Base-by-base conservation (phyloP, 53 echinoderm and acorn worm genomes). In the Arbacia lixula region DNA sequence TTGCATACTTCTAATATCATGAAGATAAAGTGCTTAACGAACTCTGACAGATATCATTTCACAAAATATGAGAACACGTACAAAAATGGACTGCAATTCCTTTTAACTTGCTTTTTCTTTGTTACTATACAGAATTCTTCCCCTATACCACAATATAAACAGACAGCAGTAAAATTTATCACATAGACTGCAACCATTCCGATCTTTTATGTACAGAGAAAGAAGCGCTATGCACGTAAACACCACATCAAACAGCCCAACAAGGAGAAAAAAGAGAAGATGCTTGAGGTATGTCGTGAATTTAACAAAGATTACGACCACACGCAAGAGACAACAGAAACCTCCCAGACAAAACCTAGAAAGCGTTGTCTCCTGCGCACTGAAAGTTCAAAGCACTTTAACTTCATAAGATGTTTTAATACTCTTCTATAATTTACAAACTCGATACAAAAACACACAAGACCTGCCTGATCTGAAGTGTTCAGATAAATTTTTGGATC, bases 381-480 rank as follows among this genome's bases (percentile, higher is more conserved):
- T 26, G 33, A 61, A 31, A 63, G 64, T 46, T 63, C 82, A 81
- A 81, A 81, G 82, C 82, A 81, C 82, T 81, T 81, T 81, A 81
- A 63, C 82, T 81, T 81, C 82, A 81, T 81, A 50, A 19, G 37
- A 41, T 78, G 60, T 78, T 43, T 55, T 63, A 63, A 81, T 81
- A 81, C 64, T 63, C 64, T 81, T 81, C 64, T 63, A 81, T 81
- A 81, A 63, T 81, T 81, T 81, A 81, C 82, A 81, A 49, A 63
- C 41, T 42, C 62, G 82, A 81, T 81, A 81, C 82, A 81, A 81
- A 78, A 81, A 81, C 82, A 81, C 82, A 81, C 82, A 81, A 49
- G 63, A 61, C 82, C 77, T 77, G 77, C 58, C 36, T 77, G 56
- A 53, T 74, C 52, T 46, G 46, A 8, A 49, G 51, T 72, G n/a